Evolutionary conservation across 2,113 vertebrate genomes (phyloP).

Genomic region (Platysternon megacephalum): DNA sequence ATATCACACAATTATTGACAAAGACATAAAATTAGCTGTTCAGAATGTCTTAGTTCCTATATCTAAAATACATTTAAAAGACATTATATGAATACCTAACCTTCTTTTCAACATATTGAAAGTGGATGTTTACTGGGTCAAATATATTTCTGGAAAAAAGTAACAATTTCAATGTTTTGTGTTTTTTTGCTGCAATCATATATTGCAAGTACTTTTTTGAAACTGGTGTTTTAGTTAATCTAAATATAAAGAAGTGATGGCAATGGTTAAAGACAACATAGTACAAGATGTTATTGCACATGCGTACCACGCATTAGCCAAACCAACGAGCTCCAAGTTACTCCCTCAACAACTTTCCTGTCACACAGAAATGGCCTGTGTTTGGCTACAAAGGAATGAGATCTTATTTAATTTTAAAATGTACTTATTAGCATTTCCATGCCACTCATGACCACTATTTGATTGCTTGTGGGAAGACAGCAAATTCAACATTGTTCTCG

Average conservation of each 20-base stretch:
- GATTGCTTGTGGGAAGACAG: not conserved
- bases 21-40: not conserved
- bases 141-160: not conserved
- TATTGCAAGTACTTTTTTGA: conserved; percentile 47
- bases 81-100: not conserved
- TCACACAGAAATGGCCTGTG: not conserved
- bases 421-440: not conserved
- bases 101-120: not conserved
- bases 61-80: not conserved
- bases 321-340: conserved; percentile 7
- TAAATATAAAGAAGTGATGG: conserved; percentile 47
- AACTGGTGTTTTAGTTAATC: conserved; percentile 15
- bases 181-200: conserved; percentile 38
- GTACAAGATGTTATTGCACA: not conserved
- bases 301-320: not conserved
- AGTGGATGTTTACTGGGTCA: not conserved
- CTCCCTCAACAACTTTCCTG: conserved; percentile 16
- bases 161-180: conserved; percentile 37
- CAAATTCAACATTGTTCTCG: not conserved
- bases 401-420: conserved; percentile 1
- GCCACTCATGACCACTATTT: not conserved
- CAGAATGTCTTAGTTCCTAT: not conserved
- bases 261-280: conserved; percentile 22
- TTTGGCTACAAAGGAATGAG: not conserved
- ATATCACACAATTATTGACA: not conserved